A percentile compares a stretch with the other conserved stretches of the same genome.
phyloP scores from a whole-genome alignment of 1,140 invertebrate species.

The Amyelois transitella region DNA sequence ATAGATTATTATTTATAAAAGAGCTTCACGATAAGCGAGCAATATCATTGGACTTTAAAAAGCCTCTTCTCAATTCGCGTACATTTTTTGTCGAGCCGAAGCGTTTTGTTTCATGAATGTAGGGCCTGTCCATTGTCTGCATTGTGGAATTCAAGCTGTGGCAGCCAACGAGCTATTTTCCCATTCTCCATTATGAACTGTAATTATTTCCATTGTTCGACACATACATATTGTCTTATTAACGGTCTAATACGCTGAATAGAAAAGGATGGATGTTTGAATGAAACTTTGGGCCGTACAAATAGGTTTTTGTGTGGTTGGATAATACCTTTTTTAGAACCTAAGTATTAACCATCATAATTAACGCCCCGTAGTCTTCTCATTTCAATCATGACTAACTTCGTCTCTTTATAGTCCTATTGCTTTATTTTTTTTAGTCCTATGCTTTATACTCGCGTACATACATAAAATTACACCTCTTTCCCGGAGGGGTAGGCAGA shows the following conservation, averaged over 20 bases:
- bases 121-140: conserved; percentile 35
- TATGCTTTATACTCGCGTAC: too few relatives aligned
- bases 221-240: conserved; percentile 58
- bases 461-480: too few relatives aligned
- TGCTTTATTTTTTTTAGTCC: too few relatives aligned
- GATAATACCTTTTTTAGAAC: too few relatives aligned
- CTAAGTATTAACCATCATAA: too few relatives aligned
- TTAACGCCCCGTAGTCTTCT: too few relatives aligned
- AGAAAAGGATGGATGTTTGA: conserved; percentile 3
- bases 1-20: too few relatives aligned
- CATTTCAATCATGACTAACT: too few relatives aligned
- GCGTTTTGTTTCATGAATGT: not conserved
- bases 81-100: conserved; percentile 13
- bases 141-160: conserved; percentile 53
- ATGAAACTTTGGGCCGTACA: not conserved
- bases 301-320: not conserved
- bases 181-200: conserved; percentile 54
- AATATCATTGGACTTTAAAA: not conserved
- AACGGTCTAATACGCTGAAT: conserved; percentile 42
- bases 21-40: not conserved
- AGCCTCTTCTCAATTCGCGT: conserved; percentile 26
- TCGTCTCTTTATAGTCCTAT: too few relatives aligned
- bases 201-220: conserved; percentile 61
- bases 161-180: conserved; percentile 59
- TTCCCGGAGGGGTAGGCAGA: too few relatives aligned